Evolutionary conservation across 2,113 vertebrate genomes (phyloP).

Genomic region (Athene cunicularia): DNA sequence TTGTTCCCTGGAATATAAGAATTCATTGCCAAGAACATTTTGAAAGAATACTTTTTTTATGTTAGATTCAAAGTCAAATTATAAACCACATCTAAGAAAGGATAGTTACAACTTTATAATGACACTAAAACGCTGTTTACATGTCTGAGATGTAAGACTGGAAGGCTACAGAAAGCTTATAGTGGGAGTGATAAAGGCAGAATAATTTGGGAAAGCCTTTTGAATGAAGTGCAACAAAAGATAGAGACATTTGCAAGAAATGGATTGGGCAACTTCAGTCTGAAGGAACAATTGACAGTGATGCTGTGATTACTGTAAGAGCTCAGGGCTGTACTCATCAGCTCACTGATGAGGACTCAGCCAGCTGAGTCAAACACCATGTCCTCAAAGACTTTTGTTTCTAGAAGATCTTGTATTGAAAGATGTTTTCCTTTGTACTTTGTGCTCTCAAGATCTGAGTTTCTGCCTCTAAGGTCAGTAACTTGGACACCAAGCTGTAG

Average conservation of each 20-base stretch:
- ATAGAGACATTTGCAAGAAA: background rate
- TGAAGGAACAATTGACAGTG: background rate
- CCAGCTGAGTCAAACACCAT: background rate
- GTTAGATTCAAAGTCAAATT: background rate
- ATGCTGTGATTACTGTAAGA: background rate
- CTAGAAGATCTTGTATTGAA: background rate
- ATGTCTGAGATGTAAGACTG: background rate
- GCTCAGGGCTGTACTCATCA: background rate
- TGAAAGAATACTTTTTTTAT: background rate
- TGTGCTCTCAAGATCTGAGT: background rate
- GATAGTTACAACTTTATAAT: background rate
- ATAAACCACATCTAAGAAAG: background rate
- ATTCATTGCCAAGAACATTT: background rate
- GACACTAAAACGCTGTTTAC: background rate
- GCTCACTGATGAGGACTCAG: background rate
- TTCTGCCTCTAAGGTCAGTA: background rate
- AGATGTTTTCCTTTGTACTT: background rate
- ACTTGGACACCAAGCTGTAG: background rate
- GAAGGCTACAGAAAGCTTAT: background rate
- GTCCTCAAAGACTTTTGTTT: background rate
- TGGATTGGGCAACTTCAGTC: background rate
- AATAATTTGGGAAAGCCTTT: background rate
- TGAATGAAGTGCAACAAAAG: background rate
- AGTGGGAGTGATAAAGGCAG: background rate
- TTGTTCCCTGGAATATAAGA: background rate